phyloP scores from a whole-genome alignment of 2,888 invertebrate species.

The Callimorpha dominula region DNA sequence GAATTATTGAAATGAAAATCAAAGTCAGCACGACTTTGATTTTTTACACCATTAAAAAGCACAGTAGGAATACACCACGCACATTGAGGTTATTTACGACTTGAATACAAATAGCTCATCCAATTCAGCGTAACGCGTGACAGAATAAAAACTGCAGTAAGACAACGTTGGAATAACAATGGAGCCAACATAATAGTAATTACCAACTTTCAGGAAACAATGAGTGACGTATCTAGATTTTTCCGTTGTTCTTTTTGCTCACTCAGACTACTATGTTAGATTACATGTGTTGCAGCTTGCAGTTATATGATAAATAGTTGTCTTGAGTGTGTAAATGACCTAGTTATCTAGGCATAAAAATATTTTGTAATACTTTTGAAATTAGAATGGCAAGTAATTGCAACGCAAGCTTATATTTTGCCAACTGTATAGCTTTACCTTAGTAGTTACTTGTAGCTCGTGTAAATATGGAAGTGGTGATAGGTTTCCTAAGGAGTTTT shows the following conservation, averaged over 20 bases:
- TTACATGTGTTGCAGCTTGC: not conserved
- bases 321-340: not conserved
- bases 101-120: slow-evolving; percentile 39
- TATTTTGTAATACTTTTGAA: not conserved
- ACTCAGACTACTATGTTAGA: slow-evolving; percentile 17
- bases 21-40: not conserved
- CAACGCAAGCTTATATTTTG: not conserved
- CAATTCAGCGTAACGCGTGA: slow-evolving; percentile 35
- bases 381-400: not conserved
- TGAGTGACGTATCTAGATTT: slow-evolving; percentile 50
- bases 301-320: not conserved
- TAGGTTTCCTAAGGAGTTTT: not conserved
- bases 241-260: slow-evolving; percentile 31
- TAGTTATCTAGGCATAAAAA: not conserved
- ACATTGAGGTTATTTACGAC: slow-evolving; percentile 39
- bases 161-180: slow-evolving; percentile 32
- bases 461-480: too few species aligned
- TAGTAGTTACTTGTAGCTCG: not conserved
- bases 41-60: not conserved
- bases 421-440: not conserved
- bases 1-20: too few species aligned
- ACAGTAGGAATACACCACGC: not conserved
- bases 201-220: slow-evolving; percentile 46
- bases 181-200: slow-evolving; percentile 33
- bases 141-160: slow-evolving; percentile 44